Base-by-base conservation (phyloP, 2,797 vertebrate genomes). In the Menidia menidia region DNA sequence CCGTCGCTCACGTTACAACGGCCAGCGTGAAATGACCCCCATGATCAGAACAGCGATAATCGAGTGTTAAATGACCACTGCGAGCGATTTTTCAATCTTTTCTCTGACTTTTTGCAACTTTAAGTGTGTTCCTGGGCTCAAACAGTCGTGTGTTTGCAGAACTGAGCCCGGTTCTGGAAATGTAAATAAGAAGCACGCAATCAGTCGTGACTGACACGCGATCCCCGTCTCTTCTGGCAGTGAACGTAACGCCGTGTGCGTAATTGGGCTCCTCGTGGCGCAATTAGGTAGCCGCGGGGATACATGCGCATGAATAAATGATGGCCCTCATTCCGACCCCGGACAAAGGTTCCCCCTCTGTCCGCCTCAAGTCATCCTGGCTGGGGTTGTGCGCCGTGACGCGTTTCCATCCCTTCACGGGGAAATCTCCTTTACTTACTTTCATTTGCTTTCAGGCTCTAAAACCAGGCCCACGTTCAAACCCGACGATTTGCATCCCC, bases 241-340 rank as follows among this genome's bases (percentile, higher is more conserved):
- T 77, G 76, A 83, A 77, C 55, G 80, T 77, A 86, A 88, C 15
- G 56, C 11, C 16, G 62, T 4, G 64, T 16, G 44, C 53, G 62
- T 88, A 82, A 85, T 74, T 83, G 73, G 81, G 79, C 83, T 83
- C 85, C 81, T 86, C 69, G n/a, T 68, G 75, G 55, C 81, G 80
- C 87, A 92, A 88, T 89, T 80, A 90, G 64, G 68, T 10, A 4
- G 59, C 66, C 53, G 58, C 81, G 85, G 64, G 33, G 78, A 89
- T 83, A 77, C 78, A 77, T 75, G n/a, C 42, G 61, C 68, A 86
- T 93, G 59, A 92, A 92, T 91, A 87, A 92, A 73, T 87, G 64
- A 92, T 83, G 57, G 25, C n/a, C 64, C 15, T 16, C 83, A 76
- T 73, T 77, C 74, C 35, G 51, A 75, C 70, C 67, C 75, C 42